Base-by-base conservation (phyloP, 2,113 vertebrate genomes). In the Daphoenositta chrysoptera region DNA sequence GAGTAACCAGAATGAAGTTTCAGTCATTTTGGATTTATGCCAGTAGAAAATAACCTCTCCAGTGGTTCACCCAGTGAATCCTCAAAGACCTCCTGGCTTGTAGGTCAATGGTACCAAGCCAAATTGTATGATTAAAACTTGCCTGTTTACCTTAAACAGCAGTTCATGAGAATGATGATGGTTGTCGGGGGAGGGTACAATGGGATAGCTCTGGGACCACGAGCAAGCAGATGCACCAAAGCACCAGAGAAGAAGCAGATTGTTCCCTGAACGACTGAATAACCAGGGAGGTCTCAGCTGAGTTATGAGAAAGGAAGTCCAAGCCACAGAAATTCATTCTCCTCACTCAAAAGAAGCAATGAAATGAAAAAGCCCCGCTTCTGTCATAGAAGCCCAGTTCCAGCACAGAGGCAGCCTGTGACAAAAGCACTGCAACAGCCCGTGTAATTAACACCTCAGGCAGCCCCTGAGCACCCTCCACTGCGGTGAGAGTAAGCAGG, bases 1-100 rank as follows among this genome's bases (percentile, higher is more conserved):
- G 68, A 97, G 53, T 39, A 94, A 91, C 24, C 58, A 81, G 60
- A 92, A 90, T 45, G 85, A 92, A 84, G 68, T 64, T 93, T 89
- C 48, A 89, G 70, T 65, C 40, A 87, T 78, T 88, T 80, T 68
- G 85, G 56, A 92, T 39, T 88, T 63, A 66, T 75, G 68, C 48
- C 90, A 93, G 51, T 22, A 95, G 76, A 89, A 94, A 93, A 89
- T 16, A 93, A 78, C 11, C 56, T 57, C 83, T 88, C 72, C 82
- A 81, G 75, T 20, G 82, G 71, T 51, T 95, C 90, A 83, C 22
- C 35, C 39, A 24, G 63, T 56, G 58, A 91, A 93, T 73, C 44
- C 79, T 86, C 68, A 75, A 47, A 93, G 60, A 73, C 20, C 12
- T 77, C 51, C 51, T 89, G 37, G 66, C 39, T 83, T 77, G 42